A percentile compares a stretch with the other conserved stretches of the same genome.
phyloP scores from a whole-genome alignment of 2,888 invertebrate species.

The Notocelia uddmanniana region DNA sequence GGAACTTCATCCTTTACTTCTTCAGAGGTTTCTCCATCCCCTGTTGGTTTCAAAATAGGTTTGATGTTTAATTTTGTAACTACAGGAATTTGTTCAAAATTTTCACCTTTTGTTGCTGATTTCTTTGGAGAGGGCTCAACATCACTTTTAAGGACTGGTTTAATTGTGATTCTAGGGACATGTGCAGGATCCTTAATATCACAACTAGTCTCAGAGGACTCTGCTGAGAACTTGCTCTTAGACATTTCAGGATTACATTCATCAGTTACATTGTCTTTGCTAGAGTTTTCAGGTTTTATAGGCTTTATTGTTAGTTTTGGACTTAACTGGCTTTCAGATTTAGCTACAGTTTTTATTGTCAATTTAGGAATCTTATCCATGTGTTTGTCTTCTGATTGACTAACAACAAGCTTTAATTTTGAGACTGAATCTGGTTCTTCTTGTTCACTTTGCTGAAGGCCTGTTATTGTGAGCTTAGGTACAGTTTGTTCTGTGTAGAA shows the following conservation, averaged over 20 bases:
- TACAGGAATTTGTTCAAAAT: conserved; percentile 71
- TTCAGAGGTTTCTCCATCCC: conserved; percentile 66
- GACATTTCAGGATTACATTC: conserved; percentile 56
- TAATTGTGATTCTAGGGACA: conserved; percentile 87
- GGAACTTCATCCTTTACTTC: conserved; percentile 75
- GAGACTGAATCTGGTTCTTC: conserved; percentile 60
- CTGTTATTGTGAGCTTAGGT: conserved; percentile 66
- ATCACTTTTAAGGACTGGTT: conserved; percentile 75
- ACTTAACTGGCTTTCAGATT: conserved; percentile 73
- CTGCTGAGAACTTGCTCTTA: conserved; percentile 67
- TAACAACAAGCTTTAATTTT: conserved; percentile 75
- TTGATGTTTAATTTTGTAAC: conserved; percentile 80
- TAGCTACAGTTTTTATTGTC: conserved; percentile 76
- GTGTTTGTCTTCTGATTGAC: conserved; percentile 71
- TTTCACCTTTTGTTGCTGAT: conserved; percentile 60
- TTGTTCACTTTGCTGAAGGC: conserved; percentile 50
- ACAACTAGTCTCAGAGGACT: conserved; percentile 60
- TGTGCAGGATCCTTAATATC: conserved; percentile 73
- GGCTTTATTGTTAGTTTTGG: conserved; percentile 83
- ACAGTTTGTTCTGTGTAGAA: conserved; percentile 79
- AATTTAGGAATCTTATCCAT: conserved; percentile 77
- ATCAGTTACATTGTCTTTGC: conserved; percentile 58
- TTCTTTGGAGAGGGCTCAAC: conserved; percentile 62
- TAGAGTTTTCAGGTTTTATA: conserved; percentile 66
- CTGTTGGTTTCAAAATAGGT: conserved; percentile 78